Base-by-base conservation (phyloP, 2,888 invertebrate species). In the Catocala fraxini region DNA sequence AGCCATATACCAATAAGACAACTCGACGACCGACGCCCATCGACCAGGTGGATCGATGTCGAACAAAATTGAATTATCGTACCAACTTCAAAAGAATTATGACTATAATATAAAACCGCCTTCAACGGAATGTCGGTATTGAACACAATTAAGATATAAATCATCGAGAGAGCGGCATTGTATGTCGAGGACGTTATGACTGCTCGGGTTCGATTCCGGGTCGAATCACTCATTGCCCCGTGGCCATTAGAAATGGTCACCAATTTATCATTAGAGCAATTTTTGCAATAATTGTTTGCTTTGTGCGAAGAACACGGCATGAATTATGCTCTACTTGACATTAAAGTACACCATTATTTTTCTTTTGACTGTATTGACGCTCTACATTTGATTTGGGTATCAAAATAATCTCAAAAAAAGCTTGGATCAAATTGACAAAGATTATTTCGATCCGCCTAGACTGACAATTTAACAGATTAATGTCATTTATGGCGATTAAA, bases 251-350 rank as follows among this genome's bases (percentile, higher is more conserved):
- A 84, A 91, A 91, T 88, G 92, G 89, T 92, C 90, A 90, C 92
- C 93, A 94, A 93, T 94, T 92, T 93, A 94, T 94, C 94, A 94
- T 94, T 93, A 93, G 85, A 90, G 89, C 94, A 90, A 94, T 93
- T 94, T 93, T 93, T 92, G 91, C 92, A 92, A 92, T 94, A 90
- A 92, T 91, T 92, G 92, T 91, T 91, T 86, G 89, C 87, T 88
- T 89, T 87, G 86, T 84, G 73, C 73, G 73, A 65, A 69, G 58
- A 58, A 68, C 55, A 57, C 51, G 67, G 4, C 65, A 41, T 42
- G 75, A 68, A 84, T 64, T 75, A 78, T 91, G 87, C 93, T 92
- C 91, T 86, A 89, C 85, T 79, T 82, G 13, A 39, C 25, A 25
- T 25, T 25, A 25, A 25, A 25, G 3, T 25, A 25, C 25, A 25